Evolutionary conservation across 2,797 vertebrate genomes (phyloP).

Genomic region (Trachops cirrhosus): DNA sequence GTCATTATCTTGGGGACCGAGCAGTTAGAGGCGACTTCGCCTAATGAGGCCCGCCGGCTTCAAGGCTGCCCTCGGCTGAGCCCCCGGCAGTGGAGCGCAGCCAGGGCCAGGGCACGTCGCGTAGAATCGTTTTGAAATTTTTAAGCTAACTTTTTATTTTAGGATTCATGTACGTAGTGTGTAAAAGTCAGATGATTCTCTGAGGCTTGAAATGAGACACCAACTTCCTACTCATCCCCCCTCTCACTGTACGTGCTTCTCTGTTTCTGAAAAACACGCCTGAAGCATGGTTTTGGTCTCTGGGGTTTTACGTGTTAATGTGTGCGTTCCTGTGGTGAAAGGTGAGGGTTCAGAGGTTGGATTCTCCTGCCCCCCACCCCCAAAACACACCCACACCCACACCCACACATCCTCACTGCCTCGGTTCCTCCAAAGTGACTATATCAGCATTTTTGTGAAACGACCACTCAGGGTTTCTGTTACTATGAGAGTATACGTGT

Average conservation of each 20-base stretch:
- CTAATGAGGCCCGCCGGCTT: background rate
- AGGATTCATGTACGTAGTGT: background rate
- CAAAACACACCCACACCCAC: too few species aligned
- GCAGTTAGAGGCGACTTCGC: background rate
- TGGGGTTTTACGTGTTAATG: background rate
- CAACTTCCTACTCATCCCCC: background rate
- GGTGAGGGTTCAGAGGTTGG: background rate
- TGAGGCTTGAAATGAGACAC: background rate
- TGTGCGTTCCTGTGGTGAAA: background rate
- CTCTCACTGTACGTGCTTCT: rapidly evolving
- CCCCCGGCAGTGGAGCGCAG: rapidly evolving
- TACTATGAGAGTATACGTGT: background rate
- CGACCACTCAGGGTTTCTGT: background rate
- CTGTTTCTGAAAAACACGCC: background rate
- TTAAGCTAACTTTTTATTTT: background rate
- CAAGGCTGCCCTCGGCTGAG: background rate
- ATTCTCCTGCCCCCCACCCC: background rate
- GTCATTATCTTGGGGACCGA: background rate
- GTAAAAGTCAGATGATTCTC: background rate
- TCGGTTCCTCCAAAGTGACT: background rate
- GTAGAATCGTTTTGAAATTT: background rate
- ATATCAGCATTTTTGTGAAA: background rate
- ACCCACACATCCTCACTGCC: background rate
- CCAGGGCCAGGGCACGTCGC: background rate
- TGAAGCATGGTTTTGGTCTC: background rate